Conservation (phyloP, 2,888 invertebrate genomes). For the Temnothorax rugatulus region DNA sequence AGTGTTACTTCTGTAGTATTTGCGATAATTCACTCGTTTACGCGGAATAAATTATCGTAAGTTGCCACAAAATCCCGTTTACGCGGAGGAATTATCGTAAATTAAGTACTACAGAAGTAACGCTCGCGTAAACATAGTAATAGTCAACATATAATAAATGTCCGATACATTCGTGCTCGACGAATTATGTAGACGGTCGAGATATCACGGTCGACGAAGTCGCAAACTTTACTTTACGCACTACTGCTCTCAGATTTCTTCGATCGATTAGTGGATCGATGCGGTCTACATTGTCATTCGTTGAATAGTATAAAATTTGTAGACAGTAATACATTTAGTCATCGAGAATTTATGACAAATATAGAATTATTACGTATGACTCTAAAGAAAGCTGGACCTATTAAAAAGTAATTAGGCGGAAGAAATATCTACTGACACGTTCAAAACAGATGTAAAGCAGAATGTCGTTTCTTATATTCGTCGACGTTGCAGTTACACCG, state of each 20-base stretch:
- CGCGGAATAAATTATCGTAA: too few species aligned
- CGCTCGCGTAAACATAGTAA: too few species aligned
- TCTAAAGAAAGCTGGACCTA: not conserved
- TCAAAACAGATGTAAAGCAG: not conserved
- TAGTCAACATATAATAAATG: not conserved
- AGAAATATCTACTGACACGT: not conserved
- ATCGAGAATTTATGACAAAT: not conserved
- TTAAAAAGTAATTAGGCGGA: not conserved
- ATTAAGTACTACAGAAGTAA: too few species aligned
- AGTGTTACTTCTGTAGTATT: too few species aligned
- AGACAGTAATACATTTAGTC: not conserved
- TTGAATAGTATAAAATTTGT: conserved; percentile 12
- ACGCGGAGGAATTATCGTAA: too few species aligned
- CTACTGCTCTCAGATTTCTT: conserved; percentile 27
- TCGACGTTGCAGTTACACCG: not conserved
- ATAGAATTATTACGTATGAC: not conserved
- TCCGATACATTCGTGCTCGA: conserved; percentile 24
- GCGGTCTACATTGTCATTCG: not conserved
- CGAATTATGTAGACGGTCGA: conserved; percentile 13
- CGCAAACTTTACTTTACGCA: conserved; percentile 36
- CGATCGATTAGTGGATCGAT: conserved; percentile 23
- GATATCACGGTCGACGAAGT: conserved; percentile 12
- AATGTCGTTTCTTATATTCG: not conserved
- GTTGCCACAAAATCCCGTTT: too few species aligned
- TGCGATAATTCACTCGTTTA: too few species aligned